phyloP scores from a whole-genome alignment of 2,113 vertebrate species.

The Xyliphius kryptos region DNA sequence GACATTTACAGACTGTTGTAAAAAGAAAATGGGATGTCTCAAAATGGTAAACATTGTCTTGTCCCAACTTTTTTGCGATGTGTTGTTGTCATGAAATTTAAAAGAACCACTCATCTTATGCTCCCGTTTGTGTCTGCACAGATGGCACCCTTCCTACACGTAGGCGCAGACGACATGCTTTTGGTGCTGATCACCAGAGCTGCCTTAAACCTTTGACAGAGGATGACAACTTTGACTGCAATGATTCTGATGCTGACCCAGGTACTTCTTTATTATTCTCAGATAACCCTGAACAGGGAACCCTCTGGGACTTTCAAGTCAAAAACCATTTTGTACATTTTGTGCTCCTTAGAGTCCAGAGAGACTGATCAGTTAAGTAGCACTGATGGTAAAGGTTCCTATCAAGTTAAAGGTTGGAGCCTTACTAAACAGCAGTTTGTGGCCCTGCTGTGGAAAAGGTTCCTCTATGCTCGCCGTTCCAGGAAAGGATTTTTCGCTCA shows the following conservation, averaged over 20 bases:
- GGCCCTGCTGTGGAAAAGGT: conserved; percentile 89
- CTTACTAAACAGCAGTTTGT: conserved; percentile 86
- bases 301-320: no score
- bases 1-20: no score
- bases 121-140: no score
- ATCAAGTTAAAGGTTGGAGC: conserved; percentile 81
- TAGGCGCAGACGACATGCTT: conserved; percentile 75
- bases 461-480: conserved; percentile 86
- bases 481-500: conserved; percentile 96
- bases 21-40: no score
- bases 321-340: no score
- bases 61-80: no score
- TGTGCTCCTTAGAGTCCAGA: conserved; percentile 71
- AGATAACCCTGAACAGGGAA: no score
- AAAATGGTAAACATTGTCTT: no score
- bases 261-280: conserved; percentile 58
- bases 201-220: conserved; percentile 85
- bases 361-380: conserved; percentile 83
- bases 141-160: conserved; percentile 85
- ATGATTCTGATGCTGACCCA: conserved; percentile 83
- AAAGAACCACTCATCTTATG: no score
- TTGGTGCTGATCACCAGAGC: conserved; percentile 90
- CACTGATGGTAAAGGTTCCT: conserved; percentile 83
- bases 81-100: no score
- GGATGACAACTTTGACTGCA: conserved; percentile 75